Evolutionary conservation across 2,797 vertebrate species (phyloP), one percentile per base, ranked within the genome.

Genomic region (Cichlasoma orientale): DNA sequence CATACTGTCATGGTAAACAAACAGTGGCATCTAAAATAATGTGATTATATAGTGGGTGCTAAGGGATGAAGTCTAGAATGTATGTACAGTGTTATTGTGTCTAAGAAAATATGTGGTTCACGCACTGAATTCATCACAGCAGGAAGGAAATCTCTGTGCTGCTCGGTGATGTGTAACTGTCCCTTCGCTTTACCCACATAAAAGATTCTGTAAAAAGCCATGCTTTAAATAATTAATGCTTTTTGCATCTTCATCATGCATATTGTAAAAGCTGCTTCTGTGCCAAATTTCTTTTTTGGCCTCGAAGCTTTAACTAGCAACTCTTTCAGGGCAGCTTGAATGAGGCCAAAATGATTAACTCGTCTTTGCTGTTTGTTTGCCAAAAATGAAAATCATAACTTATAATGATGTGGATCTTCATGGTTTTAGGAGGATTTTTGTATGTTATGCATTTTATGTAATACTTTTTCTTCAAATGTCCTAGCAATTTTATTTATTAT

Each of bases 181-280:
- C 13, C 12, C n/a, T 19, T 16, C 23, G 23, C 21, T 61, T 74
- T 54, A 74, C 36, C 77, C 75, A 72, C 68, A 69, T 14, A 61
- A 6, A 78, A 68, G 83, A 58, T 29, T 63, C 75, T 86, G 29
- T 84, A 66, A 81, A 90, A 86, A 83, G 71, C 44, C 7, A 7
- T 23, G 29, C 10, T 66, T 79, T 92, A 55, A 92, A 92, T 91
- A 88, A 89, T 92, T 80, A 11, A 91, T 84, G 29, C 18, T 57
- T 88, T 85, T 82, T 78, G 78, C 83, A 79, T 89, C 86, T 84
- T 84, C 54, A 59, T 85, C 82, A 83, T 91, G 72, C 81, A 91
- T 91, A 73, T 89, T 91, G 79, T 88, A 90, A 68, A 83, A 82
- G 74, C 10, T 3, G 47, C 78, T 82, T 88, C 73, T 82, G 69